Evolutionary conservation across 2,797 vertebrate genomes (phyloP).

Genomic region (Acridotheres tristis): DNA sequence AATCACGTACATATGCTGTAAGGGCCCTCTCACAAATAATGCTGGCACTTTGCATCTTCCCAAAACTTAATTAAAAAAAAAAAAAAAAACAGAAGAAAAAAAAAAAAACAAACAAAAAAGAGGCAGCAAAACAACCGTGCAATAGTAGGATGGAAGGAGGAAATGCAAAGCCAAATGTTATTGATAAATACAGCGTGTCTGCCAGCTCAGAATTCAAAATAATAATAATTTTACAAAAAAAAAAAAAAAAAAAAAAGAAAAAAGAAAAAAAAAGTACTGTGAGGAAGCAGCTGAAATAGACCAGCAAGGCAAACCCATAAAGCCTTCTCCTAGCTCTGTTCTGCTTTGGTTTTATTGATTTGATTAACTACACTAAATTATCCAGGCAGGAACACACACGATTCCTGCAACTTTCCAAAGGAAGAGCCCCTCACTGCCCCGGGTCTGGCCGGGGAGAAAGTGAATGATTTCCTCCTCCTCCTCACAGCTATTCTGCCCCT

Average conservation of each 20-base stretch:
- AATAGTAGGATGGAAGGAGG: background rate
- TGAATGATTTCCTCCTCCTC: background rate
- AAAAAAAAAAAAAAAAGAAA: too few relatives aligned
- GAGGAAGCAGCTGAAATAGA: background rate
- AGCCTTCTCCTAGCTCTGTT: constrained; percentile 4
- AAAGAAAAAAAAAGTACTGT: background rate
- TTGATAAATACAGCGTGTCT: background rate
- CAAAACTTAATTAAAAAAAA: background rate
- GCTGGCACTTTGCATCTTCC: background rate
- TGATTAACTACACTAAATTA: constrained; percentile 28
- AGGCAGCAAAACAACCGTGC: background rate
- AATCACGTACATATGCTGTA: background rate
- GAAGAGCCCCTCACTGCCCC: background rate
- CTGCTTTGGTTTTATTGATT: constrained; percentile 37
- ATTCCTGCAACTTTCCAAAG: constrained; percentile 35
- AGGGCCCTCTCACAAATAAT: background rate
- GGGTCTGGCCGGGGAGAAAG: background rate
- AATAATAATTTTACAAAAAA: background rate
- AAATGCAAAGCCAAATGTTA: background rate
- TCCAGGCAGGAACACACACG: background rate
- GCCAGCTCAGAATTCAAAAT: background rate
- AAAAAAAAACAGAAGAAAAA: accelerated
- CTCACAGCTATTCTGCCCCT: constrained; percentile 32
- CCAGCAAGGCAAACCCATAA: background rate
- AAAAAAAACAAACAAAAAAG: too few relatives aligned